A percentile compares a stretch with the other conserved stretches of the same genome.
phyloP scores from a whole-genome alignment of 2,888 invertebrate species.

The Meganola albula region DNA sequence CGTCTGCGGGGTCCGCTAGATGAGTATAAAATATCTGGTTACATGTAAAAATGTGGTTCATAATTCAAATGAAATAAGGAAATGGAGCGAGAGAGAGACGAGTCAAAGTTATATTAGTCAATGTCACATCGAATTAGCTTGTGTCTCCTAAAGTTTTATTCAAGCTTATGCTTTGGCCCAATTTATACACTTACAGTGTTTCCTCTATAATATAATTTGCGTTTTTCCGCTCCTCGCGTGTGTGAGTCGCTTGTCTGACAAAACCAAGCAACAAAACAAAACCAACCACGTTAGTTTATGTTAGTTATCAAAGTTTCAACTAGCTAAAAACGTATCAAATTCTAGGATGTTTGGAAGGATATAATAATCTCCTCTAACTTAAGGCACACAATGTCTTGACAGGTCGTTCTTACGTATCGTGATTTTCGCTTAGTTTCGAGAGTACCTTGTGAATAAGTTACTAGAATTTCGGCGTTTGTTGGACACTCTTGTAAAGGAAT shows the following conservation, averaged over 20 bases:
- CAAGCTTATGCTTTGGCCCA: slow-evolving; percentile 11
- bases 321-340: too few species aligned
- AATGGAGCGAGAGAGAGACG: slow-evolving; percentile 20
- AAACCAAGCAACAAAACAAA: not conserved
- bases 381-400: slow-evolving; percentile 5
- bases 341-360: too few species aligned
- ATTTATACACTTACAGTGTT: slow-evolving; percentile 11
- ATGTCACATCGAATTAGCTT: slow-evolving; percentile 37
- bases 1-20: too few species aligned
- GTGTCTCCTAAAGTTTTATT: slow-evolving; percentile 29
- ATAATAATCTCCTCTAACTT: slow-evolving; percentile 10
- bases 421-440: slow-evolving; percentile 22
- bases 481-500: too few species aligned
- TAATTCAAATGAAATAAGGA: slow-evolving; percentile 20
- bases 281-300: not conserved
- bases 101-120: slow-evolving; percentile 39
- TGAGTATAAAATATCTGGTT: too few species aligned
- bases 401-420: slow-evolving; percentile 12
- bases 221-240: not conserved
- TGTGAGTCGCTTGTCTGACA: not conserved
- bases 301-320: not conserved
- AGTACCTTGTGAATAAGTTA: slow-evolving; percentile 21
- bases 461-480: too few species aligned
- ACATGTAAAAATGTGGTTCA: too few species aligned
- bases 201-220: not conserved